Base-by-base conservation (phyloP, 1,140 invertebrate species). In the Drosophila malerkotliana region DNA sequence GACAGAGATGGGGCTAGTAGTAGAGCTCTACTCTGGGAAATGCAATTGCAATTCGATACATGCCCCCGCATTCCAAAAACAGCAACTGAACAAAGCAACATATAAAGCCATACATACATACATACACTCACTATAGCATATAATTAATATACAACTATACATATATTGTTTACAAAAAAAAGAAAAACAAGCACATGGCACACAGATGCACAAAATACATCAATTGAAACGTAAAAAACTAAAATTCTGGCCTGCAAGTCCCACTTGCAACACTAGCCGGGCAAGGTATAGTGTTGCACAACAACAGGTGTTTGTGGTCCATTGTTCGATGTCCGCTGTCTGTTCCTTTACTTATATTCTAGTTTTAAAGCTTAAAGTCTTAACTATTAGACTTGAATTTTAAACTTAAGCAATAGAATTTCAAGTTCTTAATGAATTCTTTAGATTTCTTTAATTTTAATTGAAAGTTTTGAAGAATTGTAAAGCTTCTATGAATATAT, bases 1-100 rank as follows among this genome's bases (percentile, higher is more conserved):
- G 26, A 28, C 5, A 28, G 26, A 28, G 26, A 6, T 44, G 39
- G 39, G 21, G 21, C 21, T 21, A 21, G 18, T 18, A 18, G 18
- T 18, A 18, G 21, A 21, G 21, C 21, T 21, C 21, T 21, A 21
- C 3, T 21, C 21, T 21, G 21, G 21, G 21, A 21, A 21, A 21
- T 3, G 21, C 21, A 61, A 61, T 61, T 61, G 59, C 59, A 61
- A 51, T 61, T 53, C 51, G 37, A 53, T 53, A 34, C 51, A 53
- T 53, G 10, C 37, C 37, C n/a, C 53, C 3, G 21, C 21, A 21
- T 21, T 21, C 21, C 21, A 21, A 21, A 21, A 21, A 21, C 21
- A 21, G 8, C 15, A n/a, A 21, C 21, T 52, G 7, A 53, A 52
- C 26, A 32, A 52, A 53, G 32, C 28, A 34, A 32, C 51, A 37